Conservation (phyloP, 1,140 invertebrate genomes). For the Kradibia gibbosae region DNA sequence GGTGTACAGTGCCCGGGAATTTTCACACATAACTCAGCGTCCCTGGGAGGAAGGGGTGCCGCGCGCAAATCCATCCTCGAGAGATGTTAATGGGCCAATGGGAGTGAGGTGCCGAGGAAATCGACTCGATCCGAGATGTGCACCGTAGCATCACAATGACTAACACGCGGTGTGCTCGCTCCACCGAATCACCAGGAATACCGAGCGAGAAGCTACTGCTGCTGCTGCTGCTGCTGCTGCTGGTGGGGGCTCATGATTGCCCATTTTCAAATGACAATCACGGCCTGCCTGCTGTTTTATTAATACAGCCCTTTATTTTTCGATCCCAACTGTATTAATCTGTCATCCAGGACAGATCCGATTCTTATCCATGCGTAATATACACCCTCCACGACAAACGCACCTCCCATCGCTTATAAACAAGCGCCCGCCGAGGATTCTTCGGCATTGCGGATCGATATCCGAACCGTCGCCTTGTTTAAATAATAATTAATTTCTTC, state of each 20-base stretch:
- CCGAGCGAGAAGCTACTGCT: slow-evolving; percentile 21
- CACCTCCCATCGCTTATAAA: no score
- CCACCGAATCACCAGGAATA: background rate
- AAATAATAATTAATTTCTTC: no score
- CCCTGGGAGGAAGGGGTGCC: slow-evolving; percentile 30
- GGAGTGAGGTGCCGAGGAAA: slow-evolving; percentile 26
- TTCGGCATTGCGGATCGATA: no score
- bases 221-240: background rate
- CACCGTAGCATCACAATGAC: slow-evolving; percentile 42
- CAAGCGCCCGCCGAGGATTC: no score
- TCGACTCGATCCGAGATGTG: slow-evolving; percentile 39
- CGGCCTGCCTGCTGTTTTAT: slow-evolving; percentile 52
- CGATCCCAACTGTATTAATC: slow-evolving; percentile 37
- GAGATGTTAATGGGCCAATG: slow-evolving; percentile 1
- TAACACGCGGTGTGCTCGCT: background rate
- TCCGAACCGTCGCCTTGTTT: no score
- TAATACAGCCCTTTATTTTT: slow-evolving; percentile 54
- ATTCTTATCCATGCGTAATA: no score
- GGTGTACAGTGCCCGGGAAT: slow-evolving; percentile 19
- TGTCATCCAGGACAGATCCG: background rate
- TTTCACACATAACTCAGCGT: slow-evolving; percentile 51
- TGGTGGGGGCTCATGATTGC: background rate
- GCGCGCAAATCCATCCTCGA: slow-evolving; percentile 17
- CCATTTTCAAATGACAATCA: slow-evolving; percentile 54
- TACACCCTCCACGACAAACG: no score